phyloP scores from a whole-genome alignment of 2,113 vertebrate species.

The Rhinichthys klamathensis region DNA sequence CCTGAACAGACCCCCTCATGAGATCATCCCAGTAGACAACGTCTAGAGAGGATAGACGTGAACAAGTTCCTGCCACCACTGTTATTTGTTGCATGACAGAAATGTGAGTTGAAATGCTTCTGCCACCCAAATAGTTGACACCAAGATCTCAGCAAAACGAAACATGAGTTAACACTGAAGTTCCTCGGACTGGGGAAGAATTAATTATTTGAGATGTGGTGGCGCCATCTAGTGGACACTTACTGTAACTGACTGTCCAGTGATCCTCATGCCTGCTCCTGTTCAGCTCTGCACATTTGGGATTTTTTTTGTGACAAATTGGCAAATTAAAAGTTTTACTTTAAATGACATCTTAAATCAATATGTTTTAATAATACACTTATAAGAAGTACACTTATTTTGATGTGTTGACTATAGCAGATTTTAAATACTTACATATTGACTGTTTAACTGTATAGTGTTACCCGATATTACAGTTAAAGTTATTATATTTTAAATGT shows the following conservation, averaged over 20 bases:
- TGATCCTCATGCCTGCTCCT: background rate
- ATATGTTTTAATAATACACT: background rate
- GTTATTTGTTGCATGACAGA: background rate
- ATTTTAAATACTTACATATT: background rate
- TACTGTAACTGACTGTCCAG: background rate
- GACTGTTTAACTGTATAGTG: no score
- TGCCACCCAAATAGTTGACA: background rate
- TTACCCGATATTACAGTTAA: no score
- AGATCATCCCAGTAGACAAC: background rate
- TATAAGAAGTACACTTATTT: background rate
- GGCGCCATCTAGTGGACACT: constrained; percentile 22
- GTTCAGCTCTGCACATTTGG: background rate
- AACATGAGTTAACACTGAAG: background rate
- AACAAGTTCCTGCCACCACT: background rate
- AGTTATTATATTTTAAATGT: no score
- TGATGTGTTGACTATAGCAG: background rate
- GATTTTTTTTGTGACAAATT: no score
- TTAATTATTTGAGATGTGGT: background rate
- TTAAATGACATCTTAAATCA: background rate
- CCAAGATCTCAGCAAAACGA: background rate
- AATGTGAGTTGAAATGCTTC: background rate
- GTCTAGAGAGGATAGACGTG: background rate
- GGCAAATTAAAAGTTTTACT: background rate
- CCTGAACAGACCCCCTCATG: constrained; percentile 1
- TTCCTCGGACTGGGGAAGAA: background rate